phyloP scores from a whole-genome alignment of 2,113 vertebrate genomes.

The Pongo abelii region DNA sequence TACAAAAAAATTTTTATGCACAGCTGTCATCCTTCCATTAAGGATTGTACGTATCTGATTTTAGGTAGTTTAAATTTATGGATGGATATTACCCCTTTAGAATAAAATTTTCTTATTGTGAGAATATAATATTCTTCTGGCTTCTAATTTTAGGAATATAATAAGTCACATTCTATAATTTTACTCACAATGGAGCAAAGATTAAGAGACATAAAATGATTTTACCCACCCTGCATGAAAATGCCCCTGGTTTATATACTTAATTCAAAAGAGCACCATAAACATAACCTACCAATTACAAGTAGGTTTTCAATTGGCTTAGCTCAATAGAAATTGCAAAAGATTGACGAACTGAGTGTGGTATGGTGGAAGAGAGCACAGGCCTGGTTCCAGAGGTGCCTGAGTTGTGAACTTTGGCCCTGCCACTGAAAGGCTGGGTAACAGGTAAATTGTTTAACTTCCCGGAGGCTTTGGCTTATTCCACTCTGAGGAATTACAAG shows the following conservation, averaged over 20 bases:
- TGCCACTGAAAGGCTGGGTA: not conserved
- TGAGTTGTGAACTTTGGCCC: not conserved
- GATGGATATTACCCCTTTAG: not conserved
- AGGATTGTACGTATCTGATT: not conserved
- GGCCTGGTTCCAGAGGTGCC: not conserved
- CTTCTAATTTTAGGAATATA: conserved; percentile 50
- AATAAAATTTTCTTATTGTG: conserved; percentile 10
- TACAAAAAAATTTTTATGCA: not conserved
- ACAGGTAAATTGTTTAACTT: not conserved
- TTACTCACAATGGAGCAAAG: conserved; percentile 32
- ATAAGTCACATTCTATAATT: conserved; percentile 32
- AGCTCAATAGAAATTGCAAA: not conserved
- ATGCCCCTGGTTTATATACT: not conserved
- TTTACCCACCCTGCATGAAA: conserved; percentile 17
- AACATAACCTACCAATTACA: not conserved
- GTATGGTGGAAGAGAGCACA: not conserved
- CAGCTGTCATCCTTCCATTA: not conserved
- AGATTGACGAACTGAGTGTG: not conserved
- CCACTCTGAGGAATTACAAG: not conserved
- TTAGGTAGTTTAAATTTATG: not conserved
- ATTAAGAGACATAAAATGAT: conserved; percentile 47
- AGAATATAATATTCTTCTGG: conserved; percentile 27
- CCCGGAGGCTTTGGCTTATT: not conserved
- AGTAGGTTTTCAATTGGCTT: not conserved
- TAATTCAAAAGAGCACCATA: not conserved